A percentile compares a stretch with the other conserved stretches of the same genome.
Conservation (phyloP, 2,888 invertebrate species). For the Allygus modestus region DNA sequence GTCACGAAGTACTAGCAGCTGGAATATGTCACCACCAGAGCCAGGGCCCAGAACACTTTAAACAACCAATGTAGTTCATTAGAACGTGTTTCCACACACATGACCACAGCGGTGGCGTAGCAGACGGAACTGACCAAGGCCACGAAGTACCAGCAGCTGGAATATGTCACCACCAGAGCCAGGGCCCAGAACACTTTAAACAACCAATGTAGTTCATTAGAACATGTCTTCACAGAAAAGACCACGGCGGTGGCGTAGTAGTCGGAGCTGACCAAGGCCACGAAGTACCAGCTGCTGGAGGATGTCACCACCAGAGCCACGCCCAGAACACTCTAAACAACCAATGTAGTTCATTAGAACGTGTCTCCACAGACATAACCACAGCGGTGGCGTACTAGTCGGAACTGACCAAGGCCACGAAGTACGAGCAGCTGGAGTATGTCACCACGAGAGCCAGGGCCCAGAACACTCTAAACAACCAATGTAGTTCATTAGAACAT, state of each 20-base stretch:
- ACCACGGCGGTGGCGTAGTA: slow-evolving; percentile 63
- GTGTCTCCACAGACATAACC: slow-evolving; percentile 64
- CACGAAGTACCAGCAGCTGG: slow-evolving; percentile 56
- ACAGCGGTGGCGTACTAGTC: slow-evolving; percentile 62
- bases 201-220: too few relatives aligned
- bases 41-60: too few relatives aligned
- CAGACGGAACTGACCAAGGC: too few relatives aligned
- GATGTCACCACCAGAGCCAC: slow-evolving; percentile 63
- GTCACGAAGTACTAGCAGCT: too few relatives aligned
- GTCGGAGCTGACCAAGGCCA: slow-evolving; percentile 12
- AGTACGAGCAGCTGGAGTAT: slow-evolving; percentile 61
- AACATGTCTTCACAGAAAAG: slow-evolving; percentile 63
- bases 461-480: slow-evolving; percentile 65
- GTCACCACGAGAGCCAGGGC: slow-evolving; percentile 62
- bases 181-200: slow-evolving; percentile 61
- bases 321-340: slow-evolving; percentile 67
- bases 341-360: too few relatives aligned
- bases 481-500: too few relatives aligned
- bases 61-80: too few relatives aligned
- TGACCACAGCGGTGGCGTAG: too few relatives aligned
- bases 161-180: slow-evolving; percentile 63
- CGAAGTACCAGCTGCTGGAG: slow-evolving; percentile 60
- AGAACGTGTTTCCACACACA: too few relatives aligned
- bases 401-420: slow-evolving; percentile 10
- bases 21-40: too few relatives aligned